Percentiles rank a stretch among this genome's conserved stretches.
Conservation (phyloP, 2,888 invertebrate species). For the Eupithecia subfuscata region DNA sequence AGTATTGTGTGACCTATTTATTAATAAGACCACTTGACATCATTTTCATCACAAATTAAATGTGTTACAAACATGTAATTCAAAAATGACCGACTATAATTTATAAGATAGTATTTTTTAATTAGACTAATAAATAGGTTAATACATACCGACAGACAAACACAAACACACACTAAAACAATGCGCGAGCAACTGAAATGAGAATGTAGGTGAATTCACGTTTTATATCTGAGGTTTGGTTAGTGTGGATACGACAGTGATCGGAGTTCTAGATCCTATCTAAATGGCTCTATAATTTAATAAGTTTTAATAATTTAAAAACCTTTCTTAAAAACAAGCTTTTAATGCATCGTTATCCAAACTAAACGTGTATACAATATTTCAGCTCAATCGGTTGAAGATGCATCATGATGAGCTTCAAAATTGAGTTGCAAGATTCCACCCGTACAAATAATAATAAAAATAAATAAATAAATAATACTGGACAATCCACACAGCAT, state of each 20-base stretch:
- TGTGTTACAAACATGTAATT: not conserved
- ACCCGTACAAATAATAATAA: too few species aligned
- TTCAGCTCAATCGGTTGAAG: too few species aligned
- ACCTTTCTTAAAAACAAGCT: too few species aligned
- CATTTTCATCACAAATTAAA: not conserved
- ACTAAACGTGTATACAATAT: too few species aligned
- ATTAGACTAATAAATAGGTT: not conserved
- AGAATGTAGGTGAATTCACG: slow-evolving; percentile 28
- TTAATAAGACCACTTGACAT: not conserved
- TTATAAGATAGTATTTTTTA: not conserved
- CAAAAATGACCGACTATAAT: not conserved
- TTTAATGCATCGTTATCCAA: too few species aligned
- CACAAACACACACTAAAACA: slow-evolving; percentile 31
- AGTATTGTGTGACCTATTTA: not conserved
- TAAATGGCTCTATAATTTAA: not conserved
- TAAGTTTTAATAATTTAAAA: too few species aligned
- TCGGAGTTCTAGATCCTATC: not conserved
- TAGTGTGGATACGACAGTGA: slow-evolving; percentile 27
- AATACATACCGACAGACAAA: slow-evolving; percentile 29
- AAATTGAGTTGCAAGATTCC: too few species aligned
- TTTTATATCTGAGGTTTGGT: slow-evolving; percentile 31
- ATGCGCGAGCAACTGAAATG: slow-evolving; percentile 30
- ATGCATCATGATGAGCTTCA: too few species aligned
- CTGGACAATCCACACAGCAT: too few species aligned
- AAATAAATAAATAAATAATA: too few species aligned